phyloP scores from a whole-genome alignment of 2,888 invertebrate species.

The Taenaris catops region DNA sequence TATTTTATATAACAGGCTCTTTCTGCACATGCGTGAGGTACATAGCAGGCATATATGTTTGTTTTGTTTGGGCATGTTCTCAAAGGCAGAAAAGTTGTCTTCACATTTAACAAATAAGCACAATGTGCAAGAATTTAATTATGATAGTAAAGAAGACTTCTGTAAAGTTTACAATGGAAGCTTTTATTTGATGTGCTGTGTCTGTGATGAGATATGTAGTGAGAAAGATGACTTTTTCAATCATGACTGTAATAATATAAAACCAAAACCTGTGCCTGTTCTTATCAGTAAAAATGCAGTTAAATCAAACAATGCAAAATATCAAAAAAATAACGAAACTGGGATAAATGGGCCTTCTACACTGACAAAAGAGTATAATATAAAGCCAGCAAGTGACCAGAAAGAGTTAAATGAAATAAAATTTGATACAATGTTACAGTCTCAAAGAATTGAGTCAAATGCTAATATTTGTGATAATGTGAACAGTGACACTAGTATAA shows the following conservation, averaged over 20 bases:
- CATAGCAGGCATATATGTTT: conserved; percentile 91
- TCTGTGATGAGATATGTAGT: conserved; percentile 88
- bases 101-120: conserved; percentile 89
- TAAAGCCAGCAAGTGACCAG: conserved; percentile 40
- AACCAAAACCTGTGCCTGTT: conserved; percentile 71
- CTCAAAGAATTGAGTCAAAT: conserved; percentile 30
- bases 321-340: conserved; percentile 41
- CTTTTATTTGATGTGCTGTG: conserved; percentile 89
- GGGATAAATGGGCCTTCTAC: conserved; percentile 47
- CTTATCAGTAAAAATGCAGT: conserved; percentile 64
- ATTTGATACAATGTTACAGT: conserved; percentile 39
- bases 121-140: conserved; percentile 85
- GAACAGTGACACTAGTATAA: conserved; percentile 49
- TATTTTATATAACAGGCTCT: too few species aligned
- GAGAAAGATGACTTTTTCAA: conserved; percentile 88
- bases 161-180: conserved; percentile 82
- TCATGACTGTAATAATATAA: conserved; percentile 83
- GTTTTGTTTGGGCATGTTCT: conserved; percentile 91
- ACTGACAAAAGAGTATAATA: conserved; percentile 38
- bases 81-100: conserved; percentile 88
- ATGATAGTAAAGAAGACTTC: conserved; percentile 84
- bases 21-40: conserved; percentile 90
- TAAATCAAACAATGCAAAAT: conserved; percentile 52
- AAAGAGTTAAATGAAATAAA: conserved; percentile 47
- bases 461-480: conserved; percentile 36